A percentile compares a stretch with the other conserved stretches of the same genome.
Evolutionary conservation across 2,888 invertebrate genomes (phyloP).

Genomic region (Protophormia terraenovae): DNA sequence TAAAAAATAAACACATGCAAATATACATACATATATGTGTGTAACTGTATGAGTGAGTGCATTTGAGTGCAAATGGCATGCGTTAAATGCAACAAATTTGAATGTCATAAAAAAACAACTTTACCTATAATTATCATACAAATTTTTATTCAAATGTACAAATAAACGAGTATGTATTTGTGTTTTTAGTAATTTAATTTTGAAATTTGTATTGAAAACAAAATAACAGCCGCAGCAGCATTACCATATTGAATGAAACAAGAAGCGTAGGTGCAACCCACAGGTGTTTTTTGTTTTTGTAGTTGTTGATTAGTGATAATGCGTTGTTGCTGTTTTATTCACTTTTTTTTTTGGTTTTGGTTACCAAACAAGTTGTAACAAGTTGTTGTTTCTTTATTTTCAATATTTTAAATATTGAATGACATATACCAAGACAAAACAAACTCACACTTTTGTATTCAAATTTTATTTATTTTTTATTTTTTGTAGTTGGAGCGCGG

Average conservation of each 20-base stretch:
- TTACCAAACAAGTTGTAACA: constrained; percentile 60
- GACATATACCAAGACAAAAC: constrained; percentile 24
- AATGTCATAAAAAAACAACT: not conserved
- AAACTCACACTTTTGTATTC: not conserved
- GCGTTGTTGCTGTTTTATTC: constrained; percentile 22
- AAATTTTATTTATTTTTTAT: not conserved
- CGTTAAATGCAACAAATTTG: constrained; percentile 39
- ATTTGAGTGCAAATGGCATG: constrained; percentile 14
- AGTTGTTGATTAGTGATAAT: constrained; percentile 21
- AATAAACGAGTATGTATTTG: not conserved
- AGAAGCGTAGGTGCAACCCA: constrained; percentile 67
- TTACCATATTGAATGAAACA: constrained; percentile 32
- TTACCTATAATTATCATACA: not conserved
- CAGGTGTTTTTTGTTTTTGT: constrained; percentile 49
- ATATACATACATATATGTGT: not conserved
- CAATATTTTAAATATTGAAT: constrained; percentile 23
- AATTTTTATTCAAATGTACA: not conserved
- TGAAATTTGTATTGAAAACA: constrained; percentile 24
- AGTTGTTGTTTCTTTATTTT: constrained; percentile 51
- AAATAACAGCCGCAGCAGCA: constrained; percentile 3
- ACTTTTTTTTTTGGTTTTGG: constrained; percentile 16
- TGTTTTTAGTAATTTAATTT: constrained; percentile 15
- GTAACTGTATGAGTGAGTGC: not conserved
- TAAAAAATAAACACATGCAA: not conserved
- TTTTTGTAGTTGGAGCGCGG: not conserved